These are phyloP conservation scores for Dendropsophus ebraccatus DNA, from an alignment of 2,113 vertebrate species.

Conservation along the genomic window DNA sequence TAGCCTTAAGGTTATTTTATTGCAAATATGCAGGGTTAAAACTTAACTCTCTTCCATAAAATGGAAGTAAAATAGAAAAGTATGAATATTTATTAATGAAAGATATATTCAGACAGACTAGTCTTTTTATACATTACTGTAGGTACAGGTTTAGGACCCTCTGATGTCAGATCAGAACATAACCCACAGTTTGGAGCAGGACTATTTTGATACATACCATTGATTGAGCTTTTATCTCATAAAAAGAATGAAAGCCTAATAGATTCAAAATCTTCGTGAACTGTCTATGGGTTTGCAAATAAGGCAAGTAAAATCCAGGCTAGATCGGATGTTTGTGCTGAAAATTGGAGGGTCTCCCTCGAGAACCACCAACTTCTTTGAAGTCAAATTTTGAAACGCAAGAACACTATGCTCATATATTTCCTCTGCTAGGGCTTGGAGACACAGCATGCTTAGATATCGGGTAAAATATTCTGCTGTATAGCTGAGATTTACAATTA, in stretches of 20 bases:
- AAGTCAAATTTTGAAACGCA: constrained; percentile 20
- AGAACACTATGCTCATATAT: neutral
- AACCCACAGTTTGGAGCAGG: neutral
- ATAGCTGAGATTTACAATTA: neutral
- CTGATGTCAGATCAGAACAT: constrained; percentile 44
- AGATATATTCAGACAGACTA: neutral
- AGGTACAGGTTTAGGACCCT: neutral
- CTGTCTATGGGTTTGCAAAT: constrained; percentile 29
- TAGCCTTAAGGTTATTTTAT: too few relatives aligned
- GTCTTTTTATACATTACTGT: neutral
- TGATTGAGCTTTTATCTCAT: constrained; percentile 8
- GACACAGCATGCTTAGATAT: constrained; percentile 7
- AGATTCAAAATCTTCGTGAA: constrained; percentile 8
- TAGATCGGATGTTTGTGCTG: constrained; percentile 31
- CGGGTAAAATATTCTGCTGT: neutral
- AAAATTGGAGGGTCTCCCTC: constrained; percentile 19
- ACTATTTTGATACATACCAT: neutral
- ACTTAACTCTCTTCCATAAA: neutral
- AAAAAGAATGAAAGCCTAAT: constrained; percentile 28
- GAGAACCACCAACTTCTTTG: constrained; percentile 16
- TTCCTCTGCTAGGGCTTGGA: neutral
- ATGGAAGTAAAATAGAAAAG: neutral
- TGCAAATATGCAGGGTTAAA: neutral
- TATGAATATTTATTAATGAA: neutral
- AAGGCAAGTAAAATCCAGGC: constrained; percentile 42